Evolutionary conservation across 1,140 invertebrate species (phyloP).

Genomic region (Lepidurus apus): DNA sequence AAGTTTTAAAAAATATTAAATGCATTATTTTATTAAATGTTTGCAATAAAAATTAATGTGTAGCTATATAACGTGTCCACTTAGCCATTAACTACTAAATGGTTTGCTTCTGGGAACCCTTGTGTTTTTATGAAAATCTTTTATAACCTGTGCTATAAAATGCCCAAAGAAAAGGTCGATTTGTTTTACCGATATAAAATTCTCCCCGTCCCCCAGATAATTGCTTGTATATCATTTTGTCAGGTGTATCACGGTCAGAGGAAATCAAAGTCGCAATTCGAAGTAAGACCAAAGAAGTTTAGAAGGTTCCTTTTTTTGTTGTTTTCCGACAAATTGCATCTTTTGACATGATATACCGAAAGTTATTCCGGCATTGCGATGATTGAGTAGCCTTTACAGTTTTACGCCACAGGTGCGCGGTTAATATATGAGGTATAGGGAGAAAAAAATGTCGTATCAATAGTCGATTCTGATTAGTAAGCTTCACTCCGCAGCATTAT

Average conservation of each 20-base stretch:
- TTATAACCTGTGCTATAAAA: not conserved
- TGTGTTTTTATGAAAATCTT: not conserved
- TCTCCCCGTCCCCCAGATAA: not conserved
- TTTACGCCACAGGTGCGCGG: not conserved
- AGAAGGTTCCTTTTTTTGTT: too few species aligned
- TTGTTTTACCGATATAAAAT: not conserved
- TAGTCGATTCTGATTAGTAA: constrained; percentile 9
- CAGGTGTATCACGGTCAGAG: too few species aligned
- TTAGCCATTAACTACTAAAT: not conserved
- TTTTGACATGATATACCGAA: not conserved
- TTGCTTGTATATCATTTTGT: too few species aligned
- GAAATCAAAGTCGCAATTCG: too few species aligned
- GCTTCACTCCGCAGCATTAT: not conserved
- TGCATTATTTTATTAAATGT: not conserved
- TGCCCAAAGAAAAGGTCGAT: not conserved
- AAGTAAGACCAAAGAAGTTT: too few species aligned
- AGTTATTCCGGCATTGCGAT: not conserved
- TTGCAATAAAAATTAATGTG: not conserved
- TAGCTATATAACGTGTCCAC: not conserved
- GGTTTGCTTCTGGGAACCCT: not conserved
- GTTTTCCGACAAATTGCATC: not conserved
- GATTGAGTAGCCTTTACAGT: not conserved
- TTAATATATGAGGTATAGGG: not conserved
- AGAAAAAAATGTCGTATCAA: not conserved
- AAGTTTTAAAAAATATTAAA: too few species aligned